Evolutionary conservation across 2,113 vertebrate genomes (phyloP), one percentile per base, ranked within the genome.

Genomic region (Phyllostomus hastatus): DNA sequence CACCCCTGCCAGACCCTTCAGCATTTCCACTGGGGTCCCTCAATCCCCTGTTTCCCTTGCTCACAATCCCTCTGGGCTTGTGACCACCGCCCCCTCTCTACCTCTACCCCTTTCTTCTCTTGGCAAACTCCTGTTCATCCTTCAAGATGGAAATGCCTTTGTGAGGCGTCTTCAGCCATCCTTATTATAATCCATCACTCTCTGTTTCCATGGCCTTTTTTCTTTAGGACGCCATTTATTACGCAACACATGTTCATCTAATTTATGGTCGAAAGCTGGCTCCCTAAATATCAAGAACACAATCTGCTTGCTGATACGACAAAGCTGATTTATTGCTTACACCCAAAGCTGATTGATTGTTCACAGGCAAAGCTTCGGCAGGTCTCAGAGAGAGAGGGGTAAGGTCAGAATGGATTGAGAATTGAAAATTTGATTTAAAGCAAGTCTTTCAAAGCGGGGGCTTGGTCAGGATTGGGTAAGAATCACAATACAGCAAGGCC

Each of bases 401-500:
- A 94, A 57, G 81, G 52, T 91, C 52, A 9, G 61, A 94, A 88
- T 70, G 79, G 78, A 83, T 17, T 85, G 57, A 82, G n/a, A 91
- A 82, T 3, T 83, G 31, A 24, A 66, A 57, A 22, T 80, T 88
- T 88, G 43, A 78, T 48, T 76, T 52, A 70, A 54, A 52, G 16
- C 33, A 72, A 35, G 22, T 59, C 50, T 92, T 88, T 88, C 50
- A 83, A 83, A 89, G 16, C 35, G 9, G 16, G 2, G 24, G 7
- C 48, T 67, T 82, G 46, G n/a, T 64, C 83, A 41, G 50, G 69
- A 50, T 8, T 83, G 52, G 78, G 14, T 48, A 67, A 28, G 33
- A 88, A 88, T 92, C 78, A 41, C 26, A 52, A 26, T 64, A 52
- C 1, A 43, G 8, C 80, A 95, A 48, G 33, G 50, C 64, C 73